Conservation (phyloP, 2,113 vertebrate genomes). For the Oreotrochilus melanogaster region DNA sequence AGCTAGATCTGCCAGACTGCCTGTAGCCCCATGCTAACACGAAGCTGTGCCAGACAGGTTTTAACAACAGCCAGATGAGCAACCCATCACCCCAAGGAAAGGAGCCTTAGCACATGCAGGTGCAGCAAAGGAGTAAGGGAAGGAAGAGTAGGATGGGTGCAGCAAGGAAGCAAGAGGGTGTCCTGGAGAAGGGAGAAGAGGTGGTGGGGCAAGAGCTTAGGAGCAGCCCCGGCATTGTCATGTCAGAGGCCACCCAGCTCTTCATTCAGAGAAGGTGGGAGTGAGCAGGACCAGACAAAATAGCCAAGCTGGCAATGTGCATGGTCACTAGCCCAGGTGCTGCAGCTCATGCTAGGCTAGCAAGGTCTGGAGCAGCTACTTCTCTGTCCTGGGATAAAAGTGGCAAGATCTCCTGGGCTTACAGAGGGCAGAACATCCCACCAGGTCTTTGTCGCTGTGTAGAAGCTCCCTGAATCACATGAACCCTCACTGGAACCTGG, state of each 20-base stretch:
- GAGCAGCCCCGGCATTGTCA: fast-evolving
- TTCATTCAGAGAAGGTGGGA: neutral
- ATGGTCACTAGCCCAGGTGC: neutral
- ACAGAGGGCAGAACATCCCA: neutral
- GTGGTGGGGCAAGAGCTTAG: neutral
- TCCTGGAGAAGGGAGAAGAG: neutral
- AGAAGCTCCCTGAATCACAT: neutral
- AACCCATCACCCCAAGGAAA: neutral
- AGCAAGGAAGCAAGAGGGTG: neutral
- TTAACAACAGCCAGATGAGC: neutral
- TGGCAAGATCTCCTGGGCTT: neutral
- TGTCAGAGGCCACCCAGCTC: neutral
- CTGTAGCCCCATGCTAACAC: neutral
- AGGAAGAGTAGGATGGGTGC: neutral
- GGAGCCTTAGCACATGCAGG: neutral
- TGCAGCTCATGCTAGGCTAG: fast-evolving
- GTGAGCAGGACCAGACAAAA: neutral
- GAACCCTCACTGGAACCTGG: neutral
- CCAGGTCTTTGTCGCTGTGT: neutral
- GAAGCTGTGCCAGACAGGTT: neutral
- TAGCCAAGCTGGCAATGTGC: neutral
- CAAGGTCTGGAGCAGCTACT: neutral
- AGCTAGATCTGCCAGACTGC: neutral
- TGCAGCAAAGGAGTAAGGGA: neutral
- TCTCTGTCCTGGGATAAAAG: neutral